Evolutionary conservation across 2,797 vertebrate genomes (phyloP).

Genomic region (Anas acuta): DNA sequence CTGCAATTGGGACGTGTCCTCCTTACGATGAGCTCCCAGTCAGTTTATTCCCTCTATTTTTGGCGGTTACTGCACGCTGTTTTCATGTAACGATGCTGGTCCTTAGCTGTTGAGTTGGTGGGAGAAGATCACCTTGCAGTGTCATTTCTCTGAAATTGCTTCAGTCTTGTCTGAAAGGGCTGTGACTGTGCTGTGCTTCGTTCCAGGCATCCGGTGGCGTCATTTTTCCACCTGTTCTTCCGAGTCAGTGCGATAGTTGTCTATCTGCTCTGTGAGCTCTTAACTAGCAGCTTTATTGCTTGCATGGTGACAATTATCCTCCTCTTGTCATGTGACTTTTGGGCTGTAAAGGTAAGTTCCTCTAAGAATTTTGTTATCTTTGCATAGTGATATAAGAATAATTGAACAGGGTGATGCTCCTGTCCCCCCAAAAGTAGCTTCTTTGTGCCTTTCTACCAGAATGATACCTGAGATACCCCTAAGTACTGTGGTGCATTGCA

Average conservation of each 20-base stretch:
- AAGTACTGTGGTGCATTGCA: background rate
- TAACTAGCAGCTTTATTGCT: slow-evolving; percentile 89
- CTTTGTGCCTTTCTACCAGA: background rate
- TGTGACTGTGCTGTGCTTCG: slow-evolving; percentile 49
- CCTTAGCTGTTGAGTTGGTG: background rate
- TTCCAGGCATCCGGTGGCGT: slow-evolving; percentile 92
- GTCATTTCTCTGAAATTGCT: background rate
- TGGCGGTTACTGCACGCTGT: fast-evolving
- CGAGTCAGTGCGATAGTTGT: slow-evolving; percentile 86
- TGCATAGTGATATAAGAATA: background rate
- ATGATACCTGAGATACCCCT: no score
- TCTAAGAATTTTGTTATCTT: background rate
- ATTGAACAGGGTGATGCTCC: fast-evolving
- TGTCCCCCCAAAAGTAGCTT: background rate
- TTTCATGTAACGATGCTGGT: fast-evolving
- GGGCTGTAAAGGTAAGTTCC: slow-evolving; percentile 91
- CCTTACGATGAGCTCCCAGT: background rate
- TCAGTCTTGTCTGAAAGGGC: background rate
- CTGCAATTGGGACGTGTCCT: background rate
- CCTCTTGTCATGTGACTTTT: slow-evolving; percentile 95
- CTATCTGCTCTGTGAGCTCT: slow-evolving; percentile 89
- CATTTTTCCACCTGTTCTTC: slow-evolving; percentile 97
- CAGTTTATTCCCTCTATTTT: background rate
- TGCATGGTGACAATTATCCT: slow-evolving; percentile 96
- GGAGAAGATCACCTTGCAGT: background rate